Percentiles rank a stretch among this genome's conserved stretches.
These are phyloP conservation scores for Lucifuga dentata DNA, from an alignment of 2,113 vertebrate genomes.

Conservation along the genomic window DNA sequence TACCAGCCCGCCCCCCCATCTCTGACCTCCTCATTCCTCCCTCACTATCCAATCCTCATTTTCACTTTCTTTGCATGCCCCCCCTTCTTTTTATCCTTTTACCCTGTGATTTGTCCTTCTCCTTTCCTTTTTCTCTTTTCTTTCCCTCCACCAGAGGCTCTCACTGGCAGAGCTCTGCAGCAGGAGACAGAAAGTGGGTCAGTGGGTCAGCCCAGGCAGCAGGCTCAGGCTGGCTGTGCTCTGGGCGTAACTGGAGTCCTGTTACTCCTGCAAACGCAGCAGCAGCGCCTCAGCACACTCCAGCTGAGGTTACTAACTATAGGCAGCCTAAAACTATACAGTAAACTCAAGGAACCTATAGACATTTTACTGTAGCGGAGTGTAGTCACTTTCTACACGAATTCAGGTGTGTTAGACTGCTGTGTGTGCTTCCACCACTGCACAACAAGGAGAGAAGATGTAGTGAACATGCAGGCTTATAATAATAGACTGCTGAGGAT, in stretches of 20 bases:
- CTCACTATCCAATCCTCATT: slow-evolving; percentile 7
- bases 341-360: too few relatives aligned
- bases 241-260: slow-evolving; percentile 61
- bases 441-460: too few relatives aligned
- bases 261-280: slow-evolving; percentile 43
- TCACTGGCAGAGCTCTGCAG: slow-evolving; percentile 54
- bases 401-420: not conserved
- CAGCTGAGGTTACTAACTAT: slow-evolving; percentile 36
- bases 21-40: slow-evolving; percentile 12
- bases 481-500: not conserved
- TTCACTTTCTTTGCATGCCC: slow-evolving; percentile 17
- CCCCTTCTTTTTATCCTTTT: slow-evolving; percentile 39
- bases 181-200: slow-evolving; percentile 77
- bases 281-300: slow-evolving; percentile 4
- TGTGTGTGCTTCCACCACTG: not conserved
- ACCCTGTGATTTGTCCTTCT: slow-evolving; percentile 26
- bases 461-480: too few relatives aligned
- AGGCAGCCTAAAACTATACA: slow-evolving; percentile 14
- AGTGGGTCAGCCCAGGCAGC: slow-evolving; percentile 78
- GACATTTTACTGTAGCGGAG: not conserved
- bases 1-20: slow-evolving; percentile 39
- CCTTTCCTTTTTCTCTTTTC: slow-evolving; percentile 17
- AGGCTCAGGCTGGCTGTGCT: slow-evolving; percentile 60
- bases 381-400: not conserved
- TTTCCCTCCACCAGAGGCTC: slow-evolving; percentile 56